Conservation (phyloP, 2,888 invertebrate genomes). For the Catocala nupta region DNA sequence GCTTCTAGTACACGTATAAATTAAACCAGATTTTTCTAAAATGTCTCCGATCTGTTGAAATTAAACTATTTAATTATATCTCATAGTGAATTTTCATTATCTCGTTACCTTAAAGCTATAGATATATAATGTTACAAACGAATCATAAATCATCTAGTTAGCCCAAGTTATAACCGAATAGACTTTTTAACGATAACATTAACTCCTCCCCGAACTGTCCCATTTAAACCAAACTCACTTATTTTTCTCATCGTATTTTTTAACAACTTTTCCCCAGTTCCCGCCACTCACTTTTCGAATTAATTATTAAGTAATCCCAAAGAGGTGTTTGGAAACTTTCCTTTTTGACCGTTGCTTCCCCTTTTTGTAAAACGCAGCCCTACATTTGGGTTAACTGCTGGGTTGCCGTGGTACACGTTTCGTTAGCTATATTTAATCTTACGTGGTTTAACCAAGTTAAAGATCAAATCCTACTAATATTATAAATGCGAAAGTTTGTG, state of each 20-base stretch:
- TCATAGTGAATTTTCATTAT: no score
- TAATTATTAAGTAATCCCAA: constrained; percentile 46
- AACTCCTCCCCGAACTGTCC: constrained; percentile 2
- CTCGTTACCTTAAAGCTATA: no score
- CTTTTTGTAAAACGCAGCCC: neutral
- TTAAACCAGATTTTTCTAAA: no score
- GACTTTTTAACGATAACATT: neutral
- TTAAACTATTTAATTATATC: no score
- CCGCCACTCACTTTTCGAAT: constrained; percentile 39
- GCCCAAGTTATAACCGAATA: constrained; percentile 3
- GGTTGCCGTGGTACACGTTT: no score
- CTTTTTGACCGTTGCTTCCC: neutral
- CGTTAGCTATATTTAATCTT: no score
- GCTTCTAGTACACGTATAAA: no score
- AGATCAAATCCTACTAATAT: no score
- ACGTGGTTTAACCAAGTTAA: no score
- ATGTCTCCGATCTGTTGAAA: no score
- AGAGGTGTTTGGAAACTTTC: constrained; percentile 18
- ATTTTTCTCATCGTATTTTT: constrained; percentile 15
- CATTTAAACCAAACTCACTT: constrained; percentile 9
- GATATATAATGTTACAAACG: no score
- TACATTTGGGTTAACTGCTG: neutral
- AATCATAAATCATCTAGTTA: neutral
- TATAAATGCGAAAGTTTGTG: no score
- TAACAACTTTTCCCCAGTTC: constrained; percentile 23